Evolutionary conservation across 2,888 invertebrate species (phyloP), one percentile per base, ranked within the genome.

Genomic region (Itoplectis maculator): DNA sequence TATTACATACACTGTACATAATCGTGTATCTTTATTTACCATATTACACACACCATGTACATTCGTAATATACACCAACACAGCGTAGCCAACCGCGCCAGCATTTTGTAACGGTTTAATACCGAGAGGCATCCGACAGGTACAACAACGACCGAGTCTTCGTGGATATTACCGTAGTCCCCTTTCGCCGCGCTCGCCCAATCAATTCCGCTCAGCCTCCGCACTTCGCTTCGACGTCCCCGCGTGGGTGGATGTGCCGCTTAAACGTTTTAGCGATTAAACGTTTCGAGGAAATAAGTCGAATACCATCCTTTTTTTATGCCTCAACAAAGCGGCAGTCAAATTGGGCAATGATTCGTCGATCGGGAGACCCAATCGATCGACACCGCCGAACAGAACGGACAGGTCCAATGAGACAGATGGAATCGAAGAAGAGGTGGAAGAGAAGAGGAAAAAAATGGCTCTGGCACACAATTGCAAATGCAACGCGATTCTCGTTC

Each of bases 401-500:
- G 77, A 59, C 70, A 56, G 59, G 29, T 70, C 61, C 61, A 15
- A 37, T 37, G 37, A 20, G 45, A 68, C 11, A 15, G 37, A 68
- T 68, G 15, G 72, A 49, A 18, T 56, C 9, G 42, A 56, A 47
- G 37, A 65, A 47, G 37, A 76, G 40, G n/a, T n/a, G 29, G 29
- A 72, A 15, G 35, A 23, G 56, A 56, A 54, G 42, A 42, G 15
- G 15, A 40, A 29, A 13, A 29, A 61, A 61, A 76, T 45, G 35
- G 49, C 49, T 23, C 42, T 29, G 77, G 61, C 66, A 15, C 37
- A 69, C 78, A 77, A 74, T 81, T 63, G 81, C 69, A 73, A 81
- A 78, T 78, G 74, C 61, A 81, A 78, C 69, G 68, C 72, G 78
- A 73, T 81, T 77, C 73, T 56, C 69, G 73, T 65, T 74, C 78